phyloP scores from a whole-genome alignment of 2,888 invertebrate species.

The Eucriotettix oculatus region DNA sequence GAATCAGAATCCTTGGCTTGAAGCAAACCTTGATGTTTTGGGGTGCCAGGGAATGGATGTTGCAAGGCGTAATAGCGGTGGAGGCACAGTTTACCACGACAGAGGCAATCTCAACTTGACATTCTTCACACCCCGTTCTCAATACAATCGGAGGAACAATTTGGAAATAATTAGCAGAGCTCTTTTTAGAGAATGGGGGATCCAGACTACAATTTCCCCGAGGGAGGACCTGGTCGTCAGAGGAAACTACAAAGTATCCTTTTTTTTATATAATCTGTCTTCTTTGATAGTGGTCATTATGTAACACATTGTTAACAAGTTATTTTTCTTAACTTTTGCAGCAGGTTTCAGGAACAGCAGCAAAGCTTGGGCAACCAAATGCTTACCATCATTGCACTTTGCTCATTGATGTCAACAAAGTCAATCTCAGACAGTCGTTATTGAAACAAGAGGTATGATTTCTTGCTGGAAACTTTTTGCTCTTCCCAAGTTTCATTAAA shows the following conservation, averaged over 20 bases:
- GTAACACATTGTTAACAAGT: not conserved
- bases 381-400: slow-evolving; percentile 98
- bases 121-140: slow-evolving; percentile 69
- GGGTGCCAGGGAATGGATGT: slow-evolving; percentile 50
- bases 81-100: slow-evolving; percentile 95
- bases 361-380: slow-evolving; percentile 70
- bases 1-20: slow-evolving; percentile 93
- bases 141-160: slow-evolving; percentile 76
- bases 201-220: slow-evolving; percentile 57
- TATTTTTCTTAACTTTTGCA: slow-evolving; percentile 4
- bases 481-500: too few relatives aligned
- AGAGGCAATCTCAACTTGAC: slow-evolving; percentile 82
- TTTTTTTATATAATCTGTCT: slow-evolving; percentile 13
- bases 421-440: slow-evolving; percentile 51
- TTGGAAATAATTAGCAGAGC: slow-evolving; percentile 72
- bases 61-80: slow-evolving; percentile 83
- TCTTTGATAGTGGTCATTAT: not conserved
- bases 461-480: not conserved
- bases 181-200: slow-evolving; percentile 63
- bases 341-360: slow-evolving; percentile 90
- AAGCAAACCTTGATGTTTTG: slow-evolving; percentile 60
- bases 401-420: slow-evolving; percentile 70
- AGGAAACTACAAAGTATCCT: slow-evolving; percentile 57
- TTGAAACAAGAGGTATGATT: slow-evolving; percentile 54
- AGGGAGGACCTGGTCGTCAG: slow-evolving; percentile 77